Base-by-base conservation (phyloP, 2,797 vertebrate species). In the Platyrinchus mystaceus region DNA sequence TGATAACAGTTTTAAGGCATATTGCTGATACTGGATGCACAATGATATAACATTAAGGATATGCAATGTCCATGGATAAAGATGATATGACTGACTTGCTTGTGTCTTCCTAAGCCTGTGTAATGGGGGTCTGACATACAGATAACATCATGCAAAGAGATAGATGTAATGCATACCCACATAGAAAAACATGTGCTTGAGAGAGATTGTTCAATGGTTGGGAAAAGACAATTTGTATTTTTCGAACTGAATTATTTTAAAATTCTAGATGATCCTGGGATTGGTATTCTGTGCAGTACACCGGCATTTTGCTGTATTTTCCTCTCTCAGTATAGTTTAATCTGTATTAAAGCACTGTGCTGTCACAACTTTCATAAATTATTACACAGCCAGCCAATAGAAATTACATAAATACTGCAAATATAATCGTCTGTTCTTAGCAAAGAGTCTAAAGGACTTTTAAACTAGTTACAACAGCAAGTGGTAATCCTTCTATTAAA, bases 401-500 rank as follows among this genome's bases (percentile, higher is more conserved):
- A 93, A 95, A 95, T 97, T 97, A 95, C 84, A 86, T 94, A 95
- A 86, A 88, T 94, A 93, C 93, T 87, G 94, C 84, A 95, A 97
- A 92, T 76, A 79, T 86, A 96, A 95, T 93, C 20, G 5, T 84
- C 69, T 93, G 80, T 66, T 92, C 87, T 94, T 90, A 64, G 70
- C 56, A 71, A 50, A 94, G 90, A 87, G 70, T 96, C 93, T 92
- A 91, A 95, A 96, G 83, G 94, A 94, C 77, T 93, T 95, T 86
- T 84, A 95, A 96, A 94, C 94, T 91, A 88, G 52, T 97, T 96
- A 96, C 92, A 96, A 88, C 66, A 89, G 62, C 92, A 77, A 97
- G 92, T 69, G 81, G 79, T 96, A 97, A 94, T 94, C 95, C 94
- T 95, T 95, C 89, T 94, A 93, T 97, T 97, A 94, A 94, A 96